Percentiles rank a stretch among this genome's conserved stretches.
Conservation (phyloP, 2,113 vertebrate species). For the Cinclus mexicanus region DNA sequence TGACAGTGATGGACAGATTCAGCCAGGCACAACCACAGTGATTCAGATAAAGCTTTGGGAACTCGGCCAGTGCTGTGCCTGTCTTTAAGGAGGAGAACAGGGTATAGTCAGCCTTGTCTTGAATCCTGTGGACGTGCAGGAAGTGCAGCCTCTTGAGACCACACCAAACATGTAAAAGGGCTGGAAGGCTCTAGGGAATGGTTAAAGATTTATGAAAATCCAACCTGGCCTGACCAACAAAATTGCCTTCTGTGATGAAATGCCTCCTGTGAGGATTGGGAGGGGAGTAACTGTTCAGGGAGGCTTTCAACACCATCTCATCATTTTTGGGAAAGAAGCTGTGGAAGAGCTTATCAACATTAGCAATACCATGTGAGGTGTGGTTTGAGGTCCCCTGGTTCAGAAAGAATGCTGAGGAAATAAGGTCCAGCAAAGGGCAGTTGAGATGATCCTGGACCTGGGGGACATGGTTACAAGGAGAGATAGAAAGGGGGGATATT, state of each 20-base stretch:
- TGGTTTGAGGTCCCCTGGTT: background rate
- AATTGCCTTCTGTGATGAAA: background rate
- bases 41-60: background rate
- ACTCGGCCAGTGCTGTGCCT: background rate
- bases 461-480: background rate
- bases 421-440: background rate
- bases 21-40: background rate
- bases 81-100: background rate
- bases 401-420: background rate
- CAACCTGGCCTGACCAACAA: background rate
- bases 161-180: background rate
- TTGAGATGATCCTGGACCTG: background rate
- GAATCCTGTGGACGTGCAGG: fast-evolving
- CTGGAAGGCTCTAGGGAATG: background rate
- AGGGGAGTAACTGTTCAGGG: background rate
- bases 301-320: background rate
- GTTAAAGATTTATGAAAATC: background rate
- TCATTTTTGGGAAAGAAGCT: background rate
- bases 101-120: background rate
- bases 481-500: background rate
- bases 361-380: background rate
- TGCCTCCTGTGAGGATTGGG: background rate
- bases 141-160: background rate
- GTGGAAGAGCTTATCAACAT: background rate
- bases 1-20: background rate